Percentiles rank a stretch among this genome's conserved stretches.
Evolutionary conservation across 2,797 vertebrate species (phyloP).

Genomic region (Arnoldichthys spilopterus): DNA sequence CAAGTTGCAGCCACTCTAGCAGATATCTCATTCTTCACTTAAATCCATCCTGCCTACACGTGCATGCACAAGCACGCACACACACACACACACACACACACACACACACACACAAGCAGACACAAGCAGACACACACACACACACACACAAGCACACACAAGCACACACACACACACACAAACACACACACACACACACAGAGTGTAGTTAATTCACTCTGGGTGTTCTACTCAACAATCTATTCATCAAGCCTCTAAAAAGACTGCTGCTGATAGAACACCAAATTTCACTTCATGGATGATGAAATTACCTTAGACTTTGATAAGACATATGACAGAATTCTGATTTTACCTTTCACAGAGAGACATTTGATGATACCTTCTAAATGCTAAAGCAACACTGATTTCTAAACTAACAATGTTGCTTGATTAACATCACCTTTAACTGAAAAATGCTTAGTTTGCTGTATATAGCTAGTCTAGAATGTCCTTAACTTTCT

Average conservation of each 20-base stretch:
- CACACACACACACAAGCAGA: constrained; percentile 4
- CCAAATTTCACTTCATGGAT: not conserved
- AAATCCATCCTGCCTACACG: constrained; percentile 2
- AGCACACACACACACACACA: constrained; percentile 54
- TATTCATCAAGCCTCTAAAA: not conserved
- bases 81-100: constrained; percentile 53
- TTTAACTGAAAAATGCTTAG: constrained; percentile 7
- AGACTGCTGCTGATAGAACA: not conserved
- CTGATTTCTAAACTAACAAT: constrained; percentile 16
- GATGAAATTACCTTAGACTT: constrained; percentile 5
- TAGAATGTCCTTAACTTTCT: not conserved
- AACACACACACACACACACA: not conserved
- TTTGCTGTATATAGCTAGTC: not conserved
- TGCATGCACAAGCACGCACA: constrained; percentile 35
- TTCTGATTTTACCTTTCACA: constrained; percentile 2
- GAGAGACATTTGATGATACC: not conserved
- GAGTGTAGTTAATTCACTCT: not conserved
- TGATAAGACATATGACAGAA: not conserved
- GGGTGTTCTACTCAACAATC: constrained; percentile 7
- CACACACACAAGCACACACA: constrained; percentile 40
- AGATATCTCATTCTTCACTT: constrained; percentile 39
- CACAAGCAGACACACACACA: no score
- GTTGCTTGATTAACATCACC: not conserved
- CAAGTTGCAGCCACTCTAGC: constrained; percentile 20
- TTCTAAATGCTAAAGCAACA: not conserved